Evolutionary conservation across 2,797 vertebrate genomes (phyloP), one percentile per base, ranked within the genome.

Genomic region (Sebastes itinus): DNA sequence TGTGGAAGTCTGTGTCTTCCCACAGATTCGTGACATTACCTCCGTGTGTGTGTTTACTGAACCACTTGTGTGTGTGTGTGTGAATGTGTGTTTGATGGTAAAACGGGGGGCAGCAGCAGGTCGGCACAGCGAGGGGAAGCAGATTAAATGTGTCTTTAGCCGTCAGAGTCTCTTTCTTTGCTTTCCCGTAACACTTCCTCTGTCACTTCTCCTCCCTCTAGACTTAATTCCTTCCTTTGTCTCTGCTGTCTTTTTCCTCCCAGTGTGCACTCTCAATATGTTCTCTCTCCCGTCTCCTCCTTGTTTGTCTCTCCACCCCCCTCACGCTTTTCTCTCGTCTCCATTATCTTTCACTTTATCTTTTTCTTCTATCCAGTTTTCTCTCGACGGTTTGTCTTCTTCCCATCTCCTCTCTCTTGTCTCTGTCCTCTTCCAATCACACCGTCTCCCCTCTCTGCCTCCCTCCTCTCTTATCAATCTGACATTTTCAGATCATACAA

Each of bases 401-500:
- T 22, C 49, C 54, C 61, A 18, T 65, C 71, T 46, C 72, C 32
- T 25, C 16, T 42, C 68, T 68, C 54, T 30, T 2, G 8, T 65
- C 49, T 75, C 69, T 55, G 38, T 83, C 73, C 70, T 81, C 77
- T 35, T 75, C 61, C 67, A 74, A 46, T 83, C 80, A 59, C 64
- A 16, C 27, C 2, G 3, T 27, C 75, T 46, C 70, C 59, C 68
- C 61, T 46, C 65, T 61, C 35, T 55, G 58, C 72, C 56, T 38
- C 49, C 33, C n/a, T 68, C 64, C 61, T 67, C 67, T 77, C 35
- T 83, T 54, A 83, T 87, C 78, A 65, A 60, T 16, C 77, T 49
- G 66, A 87, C 84, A 73, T 80, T 75, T 79, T 77, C 62, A 60
- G 75, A 85, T 83, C 65, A 82, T 78, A 63, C 66, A 69, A 38